Conservation (phyloP, 1,140 invertebrate genomes). For the Triops longicaudatus region DNA sequence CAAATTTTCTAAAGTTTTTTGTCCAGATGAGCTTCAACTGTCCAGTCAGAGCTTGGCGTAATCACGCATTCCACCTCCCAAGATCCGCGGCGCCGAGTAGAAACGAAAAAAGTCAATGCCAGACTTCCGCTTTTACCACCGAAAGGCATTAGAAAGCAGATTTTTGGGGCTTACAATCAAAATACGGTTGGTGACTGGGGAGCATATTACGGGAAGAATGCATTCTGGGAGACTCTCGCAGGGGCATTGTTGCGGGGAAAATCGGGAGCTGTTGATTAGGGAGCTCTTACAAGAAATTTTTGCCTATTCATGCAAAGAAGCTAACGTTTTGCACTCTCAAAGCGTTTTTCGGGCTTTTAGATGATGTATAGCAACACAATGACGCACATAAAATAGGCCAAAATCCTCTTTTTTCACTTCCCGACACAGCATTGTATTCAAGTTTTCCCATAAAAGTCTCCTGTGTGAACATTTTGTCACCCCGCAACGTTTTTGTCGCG, state of each 20-base stretch:
- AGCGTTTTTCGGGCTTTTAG: neutral
- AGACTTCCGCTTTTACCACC: neutral
- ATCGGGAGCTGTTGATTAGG: neutral
- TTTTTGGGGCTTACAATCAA: neutral
- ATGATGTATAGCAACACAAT: neutral
- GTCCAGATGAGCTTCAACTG: too few species aligned
- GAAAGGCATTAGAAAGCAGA: neutral
- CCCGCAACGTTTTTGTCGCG: too few species aligned
- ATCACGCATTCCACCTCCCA: too few species aligned
- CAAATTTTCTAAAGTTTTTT: too few species aligned
- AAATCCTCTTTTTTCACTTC: neutral
- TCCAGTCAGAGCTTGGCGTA: too few species aligned
- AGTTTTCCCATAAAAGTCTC: neutral
- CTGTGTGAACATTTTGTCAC: too few species aligned
- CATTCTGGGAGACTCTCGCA: neutral
- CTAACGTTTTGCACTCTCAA: neutral
- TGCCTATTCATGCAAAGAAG: constrained; percentile 8
- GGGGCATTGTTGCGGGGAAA: neutral
- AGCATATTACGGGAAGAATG: neutral
- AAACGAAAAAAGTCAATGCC: too few species aligned
- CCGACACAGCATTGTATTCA: neutral
- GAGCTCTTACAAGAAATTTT: neutral
- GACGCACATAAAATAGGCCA: neutral
- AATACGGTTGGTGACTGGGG: neutral
- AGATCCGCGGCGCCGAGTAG: too few species aligned